Conservation (phyloP, 2,113 vertebrate genomes). For the Tragelaphus buxtoni region DNA sequence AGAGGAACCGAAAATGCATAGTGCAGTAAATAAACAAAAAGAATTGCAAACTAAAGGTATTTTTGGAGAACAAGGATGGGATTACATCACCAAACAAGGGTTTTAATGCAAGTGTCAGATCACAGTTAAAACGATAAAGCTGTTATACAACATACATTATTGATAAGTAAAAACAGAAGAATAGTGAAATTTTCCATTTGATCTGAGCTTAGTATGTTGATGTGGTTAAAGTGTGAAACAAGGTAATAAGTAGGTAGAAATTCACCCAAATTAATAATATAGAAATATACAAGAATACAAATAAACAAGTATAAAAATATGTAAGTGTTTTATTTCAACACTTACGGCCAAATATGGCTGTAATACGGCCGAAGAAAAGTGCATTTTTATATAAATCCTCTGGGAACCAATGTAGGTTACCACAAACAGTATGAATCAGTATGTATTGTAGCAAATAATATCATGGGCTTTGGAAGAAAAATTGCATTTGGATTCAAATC, state of each 20-base stretch:
- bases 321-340: neutral
- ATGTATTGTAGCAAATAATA: neutral
- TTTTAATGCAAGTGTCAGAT: constrained; percentile 35
- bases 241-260: neutral
- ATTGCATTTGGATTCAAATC: neutral
- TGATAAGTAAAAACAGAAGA: constrained; percentile 43
- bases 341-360: neutral
- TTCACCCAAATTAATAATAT: neutral
- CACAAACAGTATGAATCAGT: neutral
- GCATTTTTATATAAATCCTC: neutral
- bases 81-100: constrained; percentile 36
- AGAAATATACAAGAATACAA: neutral
- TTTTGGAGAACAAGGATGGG: constrained; percentile 40
- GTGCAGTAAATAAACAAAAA: constrained; percentile 31
- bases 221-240: constrained; percentile 13
- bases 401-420: neutral
- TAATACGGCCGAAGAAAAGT: neutral
- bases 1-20: neutral
- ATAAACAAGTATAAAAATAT: neutral
- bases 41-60: constrained; percentile 35
- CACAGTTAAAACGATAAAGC: constrained; percentile 25
- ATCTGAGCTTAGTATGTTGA: neutral
- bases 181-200: constrained; percentile 15
- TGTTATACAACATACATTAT: constrained; percentile 35
- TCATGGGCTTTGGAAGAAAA: neutral